Conservation (phyloP, 2,888 invertebrate species). For the Lasioglossum calceatum region DNA sequence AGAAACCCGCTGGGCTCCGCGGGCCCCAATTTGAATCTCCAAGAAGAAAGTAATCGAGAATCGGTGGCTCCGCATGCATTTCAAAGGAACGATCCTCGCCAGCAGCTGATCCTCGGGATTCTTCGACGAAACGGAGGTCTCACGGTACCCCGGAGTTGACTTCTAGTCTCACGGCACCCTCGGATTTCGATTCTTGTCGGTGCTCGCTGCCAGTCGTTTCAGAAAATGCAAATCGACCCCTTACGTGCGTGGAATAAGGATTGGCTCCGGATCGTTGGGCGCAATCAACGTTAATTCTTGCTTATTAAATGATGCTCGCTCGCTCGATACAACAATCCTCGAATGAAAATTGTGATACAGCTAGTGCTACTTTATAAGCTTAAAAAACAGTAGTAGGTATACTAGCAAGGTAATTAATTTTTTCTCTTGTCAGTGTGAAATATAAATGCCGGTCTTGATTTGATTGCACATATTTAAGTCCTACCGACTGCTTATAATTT, state of each 20-base stretch:
- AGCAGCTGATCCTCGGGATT: background rate
- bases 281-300: slow-evolving; percentile 23
- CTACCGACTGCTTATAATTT: background rate
- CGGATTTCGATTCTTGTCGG: slow-evolving; percentile 16
- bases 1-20: background rate
- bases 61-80: slow-evolving; percentile 13
- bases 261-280: background rate
- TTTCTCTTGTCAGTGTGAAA: too few relatives aligned
- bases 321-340: too few relatives aligned
- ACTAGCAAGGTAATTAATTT: too few relatives aligned
- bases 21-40: background rate
- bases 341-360: too few relatives aligned
- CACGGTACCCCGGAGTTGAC: background rate
- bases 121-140: background rate
- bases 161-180: background rate
- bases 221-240: slow-evolving; percentile 45
- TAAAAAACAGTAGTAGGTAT: too few relatives aligned
- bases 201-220: slow-evolving; percentile 1
- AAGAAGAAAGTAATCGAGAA: slow-evolving; percentile 20
- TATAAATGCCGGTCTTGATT: too few relatives aligned
- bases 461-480: too few relatives aligned
- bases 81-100: slow-evolving; percentile 9
- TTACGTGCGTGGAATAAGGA: slow-evolving; percentile 28
- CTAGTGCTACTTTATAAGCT: too few relatives aligned
- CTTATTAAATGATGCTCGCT: background rate